Conservation (phyloP, 2,113 vertebrate genomes). For the Engystomops pustulosus region DNA sequence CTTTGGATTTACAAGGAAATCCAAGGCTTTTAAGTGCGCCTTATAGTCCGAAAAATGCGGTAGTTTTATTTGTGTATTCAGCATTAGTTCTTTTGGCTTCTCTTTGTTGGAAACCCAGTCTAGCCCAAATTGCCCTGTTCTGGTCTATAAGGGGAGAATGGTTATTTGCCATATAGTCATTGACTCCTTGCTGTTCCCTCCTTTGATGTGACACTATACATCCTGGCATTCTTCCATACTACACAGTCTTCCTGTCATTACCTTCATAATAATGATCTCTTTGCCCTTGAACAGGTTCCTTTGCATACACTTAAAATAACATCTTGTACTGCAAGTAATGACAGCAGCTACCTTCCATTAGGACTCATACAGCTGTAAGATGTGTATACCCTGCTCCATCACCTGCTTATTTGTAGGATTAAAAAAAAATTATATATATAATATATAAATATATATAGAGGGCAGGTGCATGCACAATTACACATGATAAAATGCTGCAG, state of each 20-base stretch:
- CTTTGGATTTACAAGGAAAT: too few relatives aligned
- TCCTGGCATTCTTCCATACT: slow-evolving; percentile 46
- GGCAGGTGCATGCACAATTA: not conserved
- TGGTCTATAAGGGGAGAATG: not conserved
- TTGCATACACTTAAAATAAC: slow-evolving; percentile 25
- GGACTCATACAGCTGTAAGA: not conserved
- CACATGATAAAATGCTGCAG: not conserved
- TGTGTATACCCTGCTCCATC: not conserved
- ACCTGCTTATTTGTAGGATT: not conserved
- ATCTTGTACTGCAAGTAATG: slow-evolving; percentile 26
- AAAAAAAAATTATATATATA: too few relatives aligned
- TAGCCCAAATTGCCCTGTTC: not conserved
- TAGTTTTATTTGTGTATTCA: too few relatives aligned
- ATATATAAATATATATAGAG: not conserved
- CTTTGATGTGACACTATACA: slow-evolving; percentile 36
- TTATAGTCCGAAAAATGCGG: too few relatives aligned
- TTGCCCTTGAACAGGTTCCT: slow-evolving; percentile 45
- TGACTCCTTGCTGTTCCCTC: slow-evolving; percentile 6
- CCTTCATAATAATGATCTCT: slow-evolving; percentile 47
- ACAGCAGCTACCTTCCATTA: slow-evolving; percentile 20
- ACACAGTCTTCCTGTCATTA: slow-evolving; percentile 40
- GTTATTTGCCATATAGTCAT: not conserved
- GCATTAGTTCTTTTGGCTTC: not conserved
- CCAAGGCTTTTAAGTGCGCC: too few relatives aligned
- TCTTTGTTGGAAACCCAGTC: not conserved